These are phyloP conservation scores for Larimichthys crocea DNA, from an alignment of 2,113 vertebrate species.

Conservation along the genomic window DNA sequence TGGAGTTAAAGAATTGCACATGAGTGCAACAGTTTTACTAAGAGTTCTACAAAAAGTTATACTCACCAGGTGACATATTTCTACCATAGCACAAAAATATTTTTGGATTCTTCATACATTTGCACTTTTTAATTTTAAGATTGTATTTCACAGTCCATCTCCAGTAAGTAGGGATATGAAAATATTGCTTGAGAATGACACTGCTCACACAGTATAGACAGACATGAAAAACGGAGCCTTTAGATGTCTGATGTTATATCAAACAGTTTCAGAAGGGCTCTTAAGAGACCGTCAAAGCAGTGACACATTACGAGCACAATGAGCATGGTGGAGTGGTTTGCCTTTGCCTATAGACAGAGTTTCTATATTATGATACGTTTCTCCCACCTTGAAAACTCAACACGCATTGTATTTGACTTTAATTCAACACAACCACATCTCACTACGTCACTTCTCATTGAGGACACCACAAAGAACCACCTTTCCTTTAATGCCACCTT, in stretches of 20 bases:
- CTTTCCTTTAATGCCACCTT: not conserved
- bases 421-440: not conserved
- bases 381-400: not conserved
- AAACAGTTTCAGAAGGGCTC: not conserved
- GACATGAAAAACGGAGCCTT: not conserved
- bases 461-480: not conserved
- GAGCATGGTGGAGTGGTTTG: not conserved
- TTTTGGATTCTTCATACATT: constrained; percentile 34
- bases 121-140: not conserved
- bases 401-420: not conserved
- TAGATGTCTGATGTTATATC: not conserved
- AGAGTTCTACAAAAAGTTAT: constrained; percentile 28
- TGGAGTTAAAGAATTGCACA: not conserved
- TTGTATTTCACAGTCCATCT: constrained; percentile 24
- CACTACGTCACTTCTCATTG: not conserved
- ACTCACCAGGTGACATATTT: constrained; percentile 25
- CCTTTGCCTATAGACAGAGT: not conserved
- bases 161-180: constrained; percentile 22
- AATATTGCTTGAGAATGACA: constrained; percentile 43
- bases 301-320: not conserved
- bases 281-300: not conserved
- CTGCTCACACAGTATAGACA: not conserved
- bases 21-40: constrained; percentile 15
- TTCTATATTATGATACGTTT: not conserved
- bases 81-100: constrained; percentile 1